These are phyloP conservation scores for Stegostoma tigrinum DNA, from an alignment of 2,113 vertebrate species.

Conservation along the genomic window DNA sequence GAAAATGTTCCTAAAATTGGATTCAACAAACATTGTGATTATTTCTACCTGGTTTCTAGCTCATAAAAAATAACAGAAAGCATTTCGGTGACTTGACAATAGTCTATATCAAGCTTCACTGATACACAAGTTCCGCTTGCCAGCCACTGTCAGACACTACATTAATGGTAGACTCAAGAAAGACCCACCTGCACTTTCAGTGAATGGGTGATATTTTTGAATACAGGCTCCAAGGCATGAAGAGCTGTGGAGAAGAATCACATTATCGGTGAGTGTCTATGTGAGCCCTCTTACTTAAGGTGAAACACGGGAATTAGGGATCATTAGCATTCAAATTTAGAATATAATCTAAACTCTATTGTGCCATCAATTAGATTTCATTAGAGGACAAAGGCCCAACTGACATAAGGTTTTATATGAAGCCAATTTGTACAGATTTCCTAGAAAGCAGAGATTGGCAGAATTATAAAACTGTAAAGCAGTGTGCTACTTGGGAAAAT, in stretches of 20 bases:
- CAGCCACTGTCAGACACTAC: background rate
- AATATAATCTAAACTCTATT: background rate
- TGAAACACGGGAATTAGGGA: background rate
- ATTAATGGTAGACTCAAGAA: background rate
- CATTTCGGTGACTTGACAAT: background rate
- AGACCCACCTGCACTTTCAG: slow-evolving; percentile 76
- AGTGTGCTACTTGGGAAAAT: background rate
- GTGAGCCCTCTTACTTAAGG: background rate
- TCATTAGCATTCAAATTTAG: background rate
- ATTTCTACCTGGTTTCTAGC: background rate
- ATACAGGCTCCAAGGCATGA: slow-evolving; percentile 74
- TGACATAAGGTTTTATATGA: background rate
- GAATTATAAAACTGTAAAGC: background rate
- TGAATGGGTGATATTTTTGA: slow-evolving; percentile 73
- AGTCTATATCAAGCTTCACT: background rate
- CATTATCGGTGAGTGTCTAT: background rate
- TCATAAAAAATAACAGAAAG: background rate
- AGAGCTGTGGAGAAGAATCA: slow-evolving; percentile 59
- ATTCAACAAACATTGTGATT: background rate
- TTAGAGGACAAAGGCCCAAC: background rate
- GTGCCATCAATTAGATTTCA: background rate
- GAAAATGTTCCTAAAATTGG: background rate
- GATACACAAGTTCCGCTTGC: too few relatives aligned
- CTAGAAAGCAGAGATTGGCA: background rate
- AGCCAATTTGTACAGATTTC: background rate